Percentiles rank a stretch among this genome's conserved stretches.
Evolutionary conservation across 1,140 invertebrate genomes (phyloP).

Genomic region (Procambarus virginalis): DNA sequence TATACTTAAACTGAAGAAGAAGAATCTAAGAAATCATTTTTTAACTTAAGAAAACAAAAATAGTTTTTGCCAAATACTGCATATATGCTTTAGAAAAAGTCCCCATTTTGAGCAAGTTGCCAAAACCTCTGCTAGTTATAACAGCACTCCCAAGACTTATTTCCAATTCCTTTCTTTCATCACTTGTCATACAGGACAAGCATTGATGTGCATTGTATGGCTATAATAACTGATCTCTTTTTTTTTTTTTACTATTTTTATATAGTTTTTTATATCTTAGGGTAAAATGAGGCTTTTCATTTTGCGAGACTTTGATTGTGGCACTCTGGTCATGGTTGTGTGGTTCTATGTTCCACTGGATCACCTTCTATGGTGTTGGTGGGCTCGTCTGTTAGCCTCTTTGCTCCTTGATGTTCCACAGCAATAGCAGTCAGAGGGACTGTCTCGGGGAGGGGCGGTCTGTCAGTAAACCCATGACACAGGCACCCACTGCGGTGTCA

Average conservation of each 20-base stretch:
- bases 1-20: not conserved
- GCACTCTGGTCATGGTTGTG: slow-evolving; percentile 58
- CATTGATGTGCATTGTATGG: slow-evolving; percentile 24
- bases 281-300: slow-evolving; percentile 45
- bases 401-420: slow-evolving; percentile 68
- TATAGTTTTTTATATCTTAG: slow-evolving; percentile 19
- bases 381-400: slow-evolving; percentile 57
- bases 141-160: slow-evolving; percentile 11
- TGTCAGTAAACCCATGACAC: slow-evolving; percentile 95
- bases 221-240: slow-evolving; percentile 28
- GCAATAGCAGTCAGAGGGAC: slow-evolving; percentile 70
- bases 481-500: slow-evolving; percentile 93
- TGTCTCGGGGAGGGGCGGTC: slow-evolving; percentile 69
- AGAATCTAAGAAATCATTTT: not conserved
- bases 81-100: slow-evolving; percentile 20
- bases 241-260: slow-evolving; percentile 32
- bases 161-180: slow-evolving; percentile 27
- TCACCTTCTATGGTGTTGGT: slow-evolving; percentile 65
- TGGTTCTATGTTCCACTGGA: slow-evolving; percentile 50
- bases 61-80: slow-evolving; percentile 23
- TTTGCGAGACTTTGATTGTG: slow-evolving; percentile 59
- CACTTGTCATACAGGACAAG: slow-evolving; percentile 29
- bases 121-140: slow-evolving; percentile 33
- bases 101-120: slow-evolving; percentile 50
- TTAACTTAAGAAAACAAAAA: slow-evolving; percentile 28